phyloP scores from a whole-genome alignment of 2,797 vertebrate species.

The Synanceia verrucosa region DNA sequence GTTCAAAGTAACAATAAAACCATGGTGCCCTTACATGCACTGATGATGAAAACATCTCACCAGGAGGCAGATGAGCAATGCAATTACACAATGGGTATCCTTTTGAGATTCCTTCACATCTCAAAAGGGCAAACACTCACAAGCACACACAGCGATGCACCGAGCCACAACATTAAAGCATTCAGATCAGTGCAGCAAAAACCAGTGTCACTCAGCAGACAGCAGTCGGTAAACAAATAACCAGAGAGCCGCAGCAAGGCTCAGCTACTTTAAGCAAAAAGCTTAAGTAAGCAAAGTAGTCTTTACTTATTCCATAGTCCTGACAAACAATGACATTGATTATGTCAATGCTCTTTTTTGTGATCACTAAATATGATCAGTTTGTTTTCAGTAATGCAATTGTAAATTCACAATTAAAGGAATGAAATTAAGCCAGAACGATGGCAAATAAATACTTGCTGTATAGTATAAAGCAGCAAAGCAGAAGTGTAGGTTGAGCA shows the following conservation, averaged over 20 bases:
- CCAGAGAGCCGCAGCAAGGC: neutral
- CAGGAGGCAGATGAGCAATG: slow-evolving; percentile 28
- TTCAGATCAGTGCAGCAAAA: slow-evolving; percentile 5
- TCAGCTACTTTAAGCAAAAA: neutral
- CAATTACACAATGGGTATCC: slow-evolving; percentile 28
- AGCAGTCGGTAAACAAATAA: slow-evolving; percentile 12
- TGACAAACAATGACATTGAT: neutral
- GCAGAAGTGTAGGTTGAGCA: neutral
- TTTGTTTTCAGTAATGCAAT: neutral
- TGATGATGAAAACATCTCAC: slow-evolving; percentile 9
- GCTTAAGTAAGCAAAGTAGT: neutral
- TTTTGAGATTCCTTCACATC: slow-evolving; percentile 15
- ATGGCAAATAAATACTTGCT: neutral
- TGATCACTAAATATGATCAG: neutral
- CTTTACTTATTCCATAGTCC: neutral
- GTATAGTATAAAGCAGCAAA: neutral
- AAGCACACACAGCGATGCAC: neutral
- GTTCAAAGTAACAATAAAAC: neutral
- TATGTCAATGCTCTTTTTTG: neutral
- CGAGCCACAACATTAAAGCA: neutral
- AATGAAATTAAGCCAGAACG: neutral
- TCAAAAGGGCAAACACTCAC: slow-evolving; percentile 16
- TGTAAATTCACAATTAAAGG: neutral
- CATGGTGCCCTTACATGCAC: neutral
- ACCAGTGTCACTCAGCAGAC: slow-evolving; percentile 13